phyloP scores from a whole-genome alignment of 2,888 invertebrate species.

The Panorpa germanica region DNA sequence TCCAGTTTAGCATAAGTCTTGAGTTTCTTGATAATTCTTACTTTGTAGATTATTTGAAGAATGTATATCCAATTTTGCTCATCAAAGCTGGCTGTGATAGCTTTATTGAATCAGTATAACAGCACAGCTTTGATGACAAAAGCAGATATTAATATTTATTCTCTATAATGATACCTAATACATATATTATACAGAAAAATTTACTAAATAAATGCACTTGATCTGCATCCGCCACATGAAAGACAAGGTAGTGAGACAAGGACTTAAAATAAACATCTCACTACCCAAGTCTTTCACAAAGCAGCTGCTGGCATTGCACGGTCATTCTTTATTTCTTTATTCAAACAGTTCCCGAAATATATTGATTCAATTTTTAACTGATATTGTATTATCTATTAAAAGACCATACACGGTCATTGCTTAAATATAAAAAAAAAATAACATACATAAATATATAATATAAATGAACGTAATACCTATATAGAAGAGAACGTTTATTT shows the following conservation, averaged over 20 bases:
- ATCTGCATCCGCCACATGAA: conserved; percentile 57
- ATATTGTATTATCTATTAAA: too few relatives aligned
- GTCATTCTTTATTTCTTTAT: too few relatives aligned
- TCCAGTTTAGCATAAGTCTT: neutral
- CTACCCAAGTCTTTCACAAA: conserved; percentile 96
- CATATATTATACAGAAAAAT: conserved; percentile 1
- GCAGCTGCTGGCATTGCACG: too few relatives aligned
- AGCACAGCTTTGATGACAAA: conserved; percentile 64
- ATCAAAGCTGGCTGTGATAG: conserved; percentile 96
- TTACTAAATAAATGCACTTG: conserved; percentile 5
- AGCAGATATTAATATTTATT: conserved; percentile 19
- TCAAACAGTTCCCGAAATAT: too few relatives aligned
- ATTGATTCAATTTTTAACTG: too few relatives aligned
- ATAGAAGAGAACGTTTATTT: too few relatives aligned
- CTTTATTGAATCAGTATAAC: conserved; percentile 49
- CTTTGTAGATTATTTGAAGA: conserved; percentile 9
- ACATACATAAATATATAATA: too few relatives aligned
- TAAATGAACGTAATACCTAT: too few relatives aligned
- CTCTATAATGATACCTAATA: neutral
- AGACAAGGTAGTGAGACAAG: conserved; percentile 99
- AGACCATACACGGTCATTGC: too few relatives aligned
- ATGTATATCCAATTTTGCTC: conserved; percentile 48
- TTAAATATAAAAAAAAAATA: too few relatives aligned
- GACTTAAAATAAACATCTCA: conserved; percentile 65
- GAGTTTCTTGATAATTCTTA: conserved; percentile 6